Evolutionary conservation across 2,797 vertebrate species (phyloP).

Genomic region (Glossophaga mutica): DNA sequence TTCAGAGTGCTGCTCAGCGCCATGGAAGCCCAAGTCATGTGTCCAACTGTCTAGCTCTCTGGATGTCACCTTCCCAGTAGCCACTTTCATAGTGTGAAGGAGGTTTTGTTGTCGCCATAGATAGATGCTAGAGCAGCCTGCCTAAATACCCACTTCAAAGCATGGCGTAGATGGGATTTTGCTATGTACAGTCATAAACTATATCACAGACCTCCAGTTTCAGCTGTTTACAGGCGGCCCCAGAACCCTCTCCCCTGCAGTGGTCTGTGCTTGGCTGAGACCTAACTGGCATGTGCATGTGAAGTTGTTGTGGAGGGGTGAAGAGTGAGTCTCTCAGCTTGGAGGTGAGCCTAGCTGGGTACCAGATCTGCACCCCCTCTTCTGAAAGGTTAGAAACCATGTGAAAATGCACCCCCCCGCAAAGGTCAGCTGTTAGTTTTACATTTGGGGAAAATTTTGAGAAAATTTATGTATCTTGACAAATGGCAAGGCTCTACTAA

Average conservation of each 20-base stretch:
- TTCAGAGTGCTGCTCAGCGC: not conserved
- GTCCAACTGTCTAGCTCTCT: not conserved
- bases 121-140: not conserved
- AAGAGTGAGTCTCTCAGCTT: not conserved
- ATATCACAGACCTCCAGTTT: not conserved
- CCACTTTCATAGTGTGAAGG: not conserved
- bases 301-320: not conserved
- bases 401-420: not conserved
- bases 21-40: not conserved
- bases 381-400: not conserved
- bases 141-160: not conserved
- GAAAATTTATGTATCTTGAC: not conserved
- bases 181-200: not conserved
- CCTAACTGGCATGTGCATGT: not conserved
- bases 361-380: not conserved
- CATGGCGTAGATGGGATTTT: not conserved
- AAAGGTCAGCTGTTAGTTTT: conserved; percentile 19
- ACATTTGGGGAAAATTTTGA: not conserved
- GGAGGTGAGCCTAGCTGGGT: not conserved
- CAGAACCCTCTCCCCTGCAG: not conserved
- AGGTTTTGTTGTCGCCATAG: not conserved
- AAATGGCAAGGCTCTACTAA: not conserved
- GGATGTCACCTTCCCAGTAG: not conserved
- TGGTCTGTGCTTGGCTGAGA: not conserved
- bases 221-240: not conserved